These are phyloP conservation scores for Microhierax caerulescens DNA, from an alignment of 2,797 vertebrate species.

Conservation along the genomic window DNA sequence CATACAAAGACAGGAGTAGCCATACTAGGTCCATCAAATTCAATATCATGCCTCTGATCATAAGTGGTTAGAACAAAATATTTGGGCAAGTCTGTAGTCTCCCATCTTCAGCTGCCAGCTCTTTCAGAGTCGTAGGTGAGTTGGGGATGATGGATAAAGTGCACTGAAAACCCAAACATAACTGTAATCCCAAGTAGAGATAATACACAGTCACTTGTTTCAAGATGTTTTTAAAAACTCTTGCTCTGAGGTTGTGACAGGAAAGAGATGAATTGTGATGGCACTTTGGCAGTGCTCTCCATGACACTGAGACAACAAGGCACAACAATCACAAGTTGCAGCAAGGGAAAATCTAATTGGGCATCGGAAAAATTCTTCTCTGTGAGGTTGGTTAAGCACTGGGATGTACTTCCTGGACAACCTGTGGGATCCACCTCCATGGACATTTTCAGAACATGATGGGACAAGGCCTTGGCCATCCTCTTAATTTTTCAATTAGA, in stretches of 20 bases:
- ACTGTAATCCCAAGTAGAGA: not conserved
- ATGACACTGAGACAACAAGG: not conserved
- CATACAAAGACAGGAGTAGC: not conserved
- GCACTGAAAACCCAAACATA: not conserved
- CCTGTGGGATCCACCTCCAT: not conserved
- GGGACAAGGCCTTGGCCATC: not conserved
- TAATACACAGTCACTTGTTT: not conserved
- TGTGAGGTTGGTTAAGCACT: not conserved
- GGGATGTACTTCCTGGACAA: not conserved
- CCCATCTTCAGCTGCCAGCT: not conserved
- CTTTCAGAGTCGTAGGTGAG: not conserved
- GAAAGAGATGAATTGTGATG: not conserved
- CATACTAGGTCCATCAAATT: not conserved
- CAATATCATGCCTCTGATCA: not conserved
- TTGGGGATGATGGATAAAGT: not conserved
- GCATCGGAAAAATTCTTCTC: not conserved
- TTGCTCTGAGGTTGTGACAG: not conserved
- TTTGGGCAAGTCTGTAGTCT: not conserved
- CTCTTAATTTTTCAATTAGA: not conserved
- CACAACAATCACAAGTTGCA: not conserved
- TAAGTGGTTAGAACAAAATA: not conserved
- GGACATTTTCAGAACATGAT: not conserved
- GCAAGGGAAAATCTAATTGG: constrained; percentile 16
- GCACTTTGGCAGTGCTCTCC: not conserved
- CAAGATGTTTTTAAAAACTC: not conserved